Percentiles rank a stretch among this genome's conserved stretches.
Evolutionary conservation across 2,888 invertebrate species (phyloP).

Genomic region (Tricholauxania praeusta): DNA sequence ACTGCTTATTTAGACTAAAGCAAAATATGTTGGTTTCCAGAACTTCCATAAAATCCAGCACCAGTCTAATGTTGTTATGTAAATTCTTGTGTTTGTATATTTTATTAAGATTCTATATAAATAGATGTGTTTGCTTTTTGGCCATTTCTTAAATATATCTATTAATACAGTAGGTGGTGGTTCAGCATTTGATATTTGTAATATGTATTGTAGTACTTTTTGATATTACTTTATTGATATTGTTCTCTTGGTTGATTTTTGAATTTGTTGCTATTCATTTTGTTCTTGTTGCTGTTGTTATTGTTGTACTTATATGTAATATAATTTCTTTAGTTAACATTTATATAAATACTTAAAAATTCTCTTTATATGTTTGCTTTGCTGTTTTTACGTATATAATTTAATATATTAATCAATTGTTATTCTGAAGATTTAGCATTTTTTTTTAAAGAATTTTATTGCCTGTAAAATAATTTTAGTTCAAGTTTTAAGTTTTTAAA

Average conservation of each 20-base stretch:
- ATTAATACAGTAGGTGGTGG: background rate
- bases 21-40: no score
- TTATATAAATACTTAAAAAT: no score
- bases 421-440: background rate
- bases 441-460: constrained; percentile 5
- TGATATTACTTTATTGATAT: background rate
- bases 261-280: no score
- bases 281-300: background rate
- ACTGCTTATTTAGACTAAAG: no score
- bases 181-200: constrained; percentile 14
- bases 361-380: background rate
- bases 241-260: background rate
- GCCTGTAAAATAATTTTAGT: constrained; percentile 5
- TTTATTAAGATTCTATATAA: background rate
- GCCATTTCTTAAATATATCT: background rate
- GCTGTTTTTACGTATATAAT: background rate
- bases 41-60: no score
- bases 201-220: background rate
- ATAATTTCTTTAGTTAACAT: no score
- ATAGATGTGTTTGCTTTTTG: background rate
- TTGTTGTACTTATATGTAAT: background rate
- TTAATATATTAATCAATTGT: background rate
- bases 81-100: constrained; percentile 1
- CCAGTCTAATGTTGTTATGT: no score
- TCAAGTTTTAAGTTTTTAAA: no score